These are phyloP conservation scores for Acropternis orthonyx DNA, from an alignment of 2,797 vertebrate species.

Conservation along the genomic window DNA sequence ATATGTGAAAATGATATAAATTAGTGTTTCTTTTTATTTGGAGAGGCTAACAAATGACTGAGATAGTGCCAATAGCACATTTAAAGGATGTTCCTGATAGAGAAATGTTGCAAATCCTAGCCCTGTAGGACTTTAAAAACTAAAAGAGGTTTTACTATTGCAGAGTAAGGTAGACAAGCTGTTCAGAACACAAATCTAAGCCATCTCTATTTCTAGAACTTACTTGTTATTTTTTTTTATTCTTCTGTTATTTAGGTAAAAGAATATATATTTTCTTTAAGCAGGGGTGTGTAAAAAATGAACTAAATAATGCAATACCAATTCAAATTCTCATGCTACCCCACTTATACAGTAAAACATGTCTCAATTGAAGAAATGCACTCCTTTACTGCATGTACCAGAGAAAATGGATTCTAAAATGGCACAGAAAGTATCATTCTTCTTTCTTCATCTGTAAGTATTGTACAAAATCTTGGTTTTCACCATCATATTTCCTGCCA, in stretches of 20 bases:
- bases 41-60: background rate
- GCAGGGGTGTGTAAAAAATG: background rate
- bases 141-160: background rate
- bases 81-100: background rate
- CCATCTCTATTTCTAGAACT: background rate
- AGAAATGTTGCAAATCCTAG: background rate
- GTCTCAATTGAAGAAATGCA: background rate
- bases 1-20: background rate
- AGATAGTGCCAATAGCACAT: background rate
- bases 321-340: background rate
- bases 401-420: background rate
- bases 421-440: background rate
- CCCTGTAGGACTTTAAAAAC: background rate
- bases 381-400: background rate
- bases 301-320: background rate
- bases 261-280: background rate
- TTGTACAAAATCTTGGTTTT: background rate
- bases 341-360: background rate
- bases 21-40: background rate
- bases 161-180: background rate
- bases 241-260: background rate
- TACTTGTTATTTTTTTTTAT: background rate
- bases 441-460: background rate
- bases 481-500: background rate
- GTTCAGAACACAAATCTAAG: background rate